A percentile compares a stretch with the other conserved stretches of the same genome.
Conservation (phyloP, 2,797 vertebrate genomes). For the Nyctibius grandis region DNA sequence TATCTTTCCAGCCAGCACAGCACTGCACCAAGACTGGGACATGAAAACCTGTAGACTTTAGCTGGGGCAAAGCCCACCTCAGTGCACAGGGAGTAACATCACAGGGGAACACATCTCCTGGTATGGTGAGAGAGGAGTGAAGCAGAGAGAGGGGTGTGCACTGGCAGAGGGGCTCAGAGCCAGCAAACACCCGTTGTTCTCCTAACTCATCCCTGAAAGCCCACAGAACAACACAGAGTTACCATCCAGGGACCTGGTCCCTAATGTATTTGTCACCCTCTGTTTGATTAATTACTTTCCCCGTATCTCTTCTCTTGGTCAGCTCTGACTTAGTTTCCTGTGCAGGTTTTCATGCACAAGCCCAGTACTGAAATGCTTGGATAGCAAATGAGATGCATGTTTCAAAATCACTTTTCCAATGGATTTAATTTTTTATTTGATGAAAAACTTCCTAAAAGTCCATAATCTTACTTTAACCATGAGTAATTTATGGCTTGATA, state of each 20-base stretch:
- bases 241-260: not conserved
- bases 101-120: rapidly evolving
- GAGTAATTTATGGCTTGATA: not conserved
- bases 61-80: not conserved
- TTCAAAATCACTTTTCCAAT: not conserved
- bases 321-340: not conserved
- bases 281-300: not conserved
- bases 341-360: not conserved
- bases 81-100: rapidly evolving
- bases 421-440: not conserved
- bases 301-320: not conserved
- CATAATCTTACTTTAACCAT: not conserved
- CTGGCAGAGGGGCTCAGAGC: not conserved
- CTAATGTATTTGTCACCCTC: not conserved
- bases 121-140: not conserved
- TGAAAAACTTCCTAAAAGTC: not conserved
- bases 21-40: not conserved
- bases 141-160: not conserved
- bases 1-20: not conserved
- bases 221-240: not conserved
- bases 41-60: not conserved
- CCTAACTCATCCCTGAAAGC: not conserved
- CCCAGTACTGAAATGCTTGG: not conserved
- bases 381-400: not conserved
- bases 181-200: rapidly evolving